Evolutionary conservation across 2,113 vertebrate genomes (phyloP).

Genomic region (Pongo abelii): DNA sequence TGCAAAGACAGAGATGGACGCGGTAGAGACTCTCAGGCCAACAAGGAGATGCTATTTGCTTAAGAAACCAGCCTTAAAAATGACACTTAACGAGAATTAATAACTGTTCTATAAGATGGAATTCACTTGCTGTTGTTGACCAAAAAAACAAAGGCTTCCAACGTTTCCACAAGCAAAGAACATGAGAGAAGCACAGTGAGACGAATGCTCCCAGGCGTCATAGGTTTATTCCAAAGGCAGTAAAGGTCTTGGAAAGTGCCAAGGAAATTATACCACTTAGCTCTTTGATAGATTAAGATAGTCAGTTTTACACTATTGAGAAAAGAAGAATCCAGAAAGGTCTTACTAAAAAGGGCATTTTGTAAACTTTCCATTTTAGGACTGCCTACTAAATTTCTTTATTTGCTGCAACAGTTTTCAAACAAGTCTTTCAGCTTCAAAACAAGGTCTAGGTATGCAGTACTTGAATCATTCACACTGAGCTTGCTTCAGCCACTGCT

Average conservation of each 20-base stretch:
- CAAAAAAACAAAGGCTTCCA: neutral
- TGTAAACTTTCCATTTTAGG: constrained; percentile 4
- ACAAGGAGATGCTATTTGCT: constrained; percentile 56
- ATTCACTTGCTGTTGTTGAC: constrained; percentile 5
- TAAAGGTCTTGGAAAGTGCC: neutral
- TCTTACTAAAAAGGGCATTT: neutral
- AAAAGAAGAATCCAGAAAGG: neutral
- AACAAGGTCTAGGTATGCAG: neutral
- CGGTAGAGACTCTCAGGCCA: neutral
- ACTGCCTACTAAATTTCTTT: constrained; percentile 35
- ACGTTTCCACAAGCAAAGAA: neutral
- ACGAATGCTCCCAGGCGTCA: neutral
- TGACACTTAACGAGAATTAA: neutral
- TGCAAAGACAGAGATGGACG: constrained; percentile 46
- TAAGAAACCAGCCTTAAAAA: constrained; percentile 45
- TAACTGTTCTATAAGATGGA: neutral
- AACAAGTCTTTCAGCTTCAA: neutral
- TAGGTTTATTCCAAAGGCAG: neutral
- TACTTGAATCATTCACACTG: neutral
- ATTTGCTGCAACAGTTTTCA: neutral
- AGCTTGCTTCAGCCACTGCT: neutral
- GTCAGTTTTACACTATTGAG: neutral
- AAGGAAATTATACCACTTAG: neutral
- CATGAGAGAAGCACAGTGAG: neutral
- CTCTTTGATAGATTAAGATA: neutral